Conservation (phyloP, 2,797 vertebrate genomes). For the Microcaecilia unicolor region DNA sequence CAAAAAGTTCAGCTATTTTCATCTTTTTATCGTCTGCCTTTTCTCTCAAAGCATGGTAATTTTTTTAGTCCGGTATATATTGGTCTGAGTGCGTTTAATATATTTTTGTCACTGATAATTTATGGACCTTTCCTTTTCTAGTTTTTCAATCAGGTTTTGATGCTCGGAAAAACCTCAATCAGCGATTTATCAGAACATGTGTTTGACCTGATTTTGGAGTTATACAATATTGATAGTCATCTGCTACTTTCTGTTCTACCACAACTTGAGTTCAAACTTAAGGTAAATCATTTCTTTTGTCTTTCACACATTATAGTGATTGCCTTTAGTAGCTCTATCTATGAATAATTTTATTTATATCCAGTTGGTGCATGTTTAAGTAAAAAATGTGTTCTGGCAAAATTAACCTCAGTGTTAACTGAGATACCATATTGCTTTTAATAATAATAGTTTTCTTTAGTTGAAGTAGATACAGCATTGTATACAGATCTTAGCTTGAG, state of each 20-base stretch:
- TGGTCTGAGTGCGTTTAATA: no score
- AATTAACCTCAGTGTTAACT: no score
- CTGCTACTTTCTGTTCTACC: constrained; percentile 93
- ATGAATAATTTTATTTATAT: background rate
- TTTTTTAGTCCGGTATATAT: no score
- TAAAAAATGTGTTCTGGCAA: no score
- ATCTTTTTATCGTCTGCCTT: no score
- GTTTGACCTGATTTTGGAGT: constrained; percentile 93
- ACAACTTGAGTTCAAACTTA: constrained; percentile 96
- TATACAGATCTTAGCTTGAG: no score
- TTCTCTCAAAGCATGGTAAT: no score
- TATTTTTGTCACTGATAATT: constrained; percentile 8
- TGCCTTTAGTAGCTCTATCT: background rate
- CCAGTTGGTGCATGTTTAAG: no score
- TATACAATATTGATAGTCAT: constrained; percentile 96
- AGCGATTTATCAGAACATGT: constrained; percentile 95
- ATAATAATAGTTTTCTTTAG: no score
- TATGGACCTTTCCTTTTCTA: constrained; percentile 44
- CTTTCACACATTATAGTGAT: background rate
- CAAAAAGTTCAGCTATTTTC: no score
- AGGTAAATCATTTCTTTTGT: constrained; percentile 57
- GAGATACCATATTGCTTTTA: no score
- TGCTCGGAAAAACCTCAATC: constrained; percentile 96
- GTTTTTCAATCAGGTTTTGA: constrained; percentile 98
- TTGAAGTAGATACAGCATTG: no score